Evolutionary conservation across 2,797 vertebrate species (phyloP).

Genomic region (Sternarchorhynchus goeldii): DNA sequence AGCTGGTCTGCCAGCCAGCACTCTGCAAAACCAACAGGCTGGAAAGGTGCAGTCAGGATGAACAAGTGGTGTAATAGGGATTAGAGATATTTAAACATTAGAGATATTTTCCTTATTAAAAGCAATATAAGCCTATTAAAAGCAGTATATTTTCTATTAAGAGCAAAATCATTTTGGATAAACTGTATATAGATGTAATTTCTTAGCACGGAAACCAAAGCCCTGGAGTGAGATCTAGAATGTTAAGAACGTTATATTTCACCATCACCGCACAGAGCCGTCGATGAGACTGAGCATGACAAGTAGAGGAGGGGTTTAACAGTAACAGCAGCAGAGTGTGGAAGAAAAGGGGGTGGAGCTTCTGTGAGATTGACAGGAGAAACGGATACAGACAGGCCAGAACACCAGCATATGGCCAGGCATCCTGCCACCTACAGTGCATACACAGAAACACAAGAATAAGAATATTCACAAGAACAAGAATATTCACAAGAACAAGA

Average conservation of each 20-base stretch:
- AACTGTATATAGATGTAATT: not conserved
- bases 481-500: not conserved
- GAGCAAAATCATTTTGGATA: not conserved
- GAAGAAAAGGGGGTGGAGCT: slow-evolving; percentile 83
- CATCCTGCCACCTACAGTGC: slow-evolving; percentile 79
- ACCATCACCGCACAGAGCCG: slow-evolving; percentile 83
- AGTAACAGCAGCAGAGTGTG: slow-evolving; percentile 85
- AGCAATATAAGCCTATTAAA: not conserved
- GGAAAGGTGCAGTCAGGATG: slow-evolving; percentile 83
- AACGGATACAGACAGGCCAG: slow-evolving; percentile 81
- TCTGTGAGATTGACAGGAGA: slow-evolving; percentile 75
- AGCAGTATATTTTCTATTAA: not conserved
- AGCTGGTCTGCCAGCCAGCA: slow-evolving; percentile 90
- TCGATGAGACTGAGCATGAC: slow-evolving; percentile 81
- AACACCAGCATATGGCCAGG: slow-evolving; percentile 83
- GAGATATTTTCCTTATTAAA: not conserved
- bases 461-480: not conserved
- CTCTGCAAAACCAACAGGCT: slow-evolving; percentile 84
- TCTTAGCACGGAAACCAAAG: not conserved
- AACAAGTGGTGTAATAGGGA: slow-evolving; percentile 63
- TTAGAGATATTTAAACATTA: not conserved
- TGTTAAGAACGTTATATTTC: not conserved
- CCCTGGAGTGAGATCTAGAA: not conserved
- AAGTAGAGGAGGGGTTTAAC: slow-evolving; percentile 84
- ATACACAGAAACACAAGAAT: slow-evolving; percentile 21